These are phyloP conservation scores for Pinctada fucata DNA, from an alignment of 2,888 invertebrate species.

Conservation along the genomic window DNA sequence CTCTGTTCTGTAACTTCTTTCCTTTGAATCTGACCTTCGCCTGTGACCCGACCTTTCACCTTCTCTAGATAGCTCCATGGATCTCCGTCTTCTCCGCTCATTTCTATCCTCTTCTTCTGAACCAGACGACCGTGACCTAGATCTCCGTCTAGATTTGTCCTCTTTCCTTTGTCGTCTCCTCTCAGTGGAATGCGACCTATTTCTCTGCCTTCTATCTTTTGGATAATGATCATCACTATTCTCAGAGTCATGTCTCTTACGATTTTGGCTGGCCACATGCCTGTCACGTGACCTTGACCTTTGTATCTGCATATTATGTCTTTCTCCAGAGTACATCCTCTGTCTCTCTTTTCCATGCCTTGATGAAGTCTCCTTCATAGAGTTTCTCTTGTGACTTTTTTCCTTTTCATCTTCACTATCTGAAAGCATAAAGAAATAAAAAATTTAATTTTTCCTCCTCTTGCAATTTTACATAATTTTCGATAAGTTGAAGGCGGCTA, in stretches of 20 bases:
- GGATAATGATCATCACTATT: not conserved
- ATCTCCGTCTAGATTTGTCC: not conserved
- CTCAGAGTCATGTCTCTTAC: not conserved
- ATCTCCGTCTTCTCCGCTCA: not conserved
- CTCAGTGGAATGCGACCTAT: conserved; percentile 11
- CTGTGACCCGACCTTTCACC: not conserved
- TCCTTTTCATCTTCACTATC: too few relatives aligned
- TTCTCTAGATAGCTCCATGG: not conserved
- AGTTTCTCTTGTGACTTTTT: too few relatives aligned
- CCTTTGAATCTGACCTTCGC: conserved; percentile 25
- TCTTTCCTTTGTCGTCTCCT: not conserved
- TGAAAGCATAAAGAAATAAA: too few relatives aligned
- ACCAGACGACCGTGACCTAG: too few relatives aligned
- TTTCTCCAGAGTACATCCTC: not conserved
- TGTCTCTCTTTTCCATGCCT: not conserved
- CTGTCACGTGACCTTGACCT: conserved; percentile 27
- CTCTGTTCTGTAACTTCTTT: not conserved
- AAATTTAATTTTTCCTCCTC: too few relatives aligned
- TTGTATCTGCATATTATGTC: conserved; percentile 1
- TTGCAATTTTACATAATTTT: too few relatives aligned
- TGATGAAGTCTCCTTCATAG: too few relatives aligned
- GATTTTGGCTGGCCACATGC: conserved; percentile 15
- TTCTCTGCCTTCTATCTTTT: conserved; percentile 19
- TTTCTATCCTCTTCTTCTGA: not conserved
- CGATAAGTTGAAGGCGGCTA: too few relatives aligned